Percentiles rank a stretch among this genome's conserved stretches.
phyloP scores from a whole-genome alignment of 2,797 vertebrate species.

The Prunella strophiata region DNA sequence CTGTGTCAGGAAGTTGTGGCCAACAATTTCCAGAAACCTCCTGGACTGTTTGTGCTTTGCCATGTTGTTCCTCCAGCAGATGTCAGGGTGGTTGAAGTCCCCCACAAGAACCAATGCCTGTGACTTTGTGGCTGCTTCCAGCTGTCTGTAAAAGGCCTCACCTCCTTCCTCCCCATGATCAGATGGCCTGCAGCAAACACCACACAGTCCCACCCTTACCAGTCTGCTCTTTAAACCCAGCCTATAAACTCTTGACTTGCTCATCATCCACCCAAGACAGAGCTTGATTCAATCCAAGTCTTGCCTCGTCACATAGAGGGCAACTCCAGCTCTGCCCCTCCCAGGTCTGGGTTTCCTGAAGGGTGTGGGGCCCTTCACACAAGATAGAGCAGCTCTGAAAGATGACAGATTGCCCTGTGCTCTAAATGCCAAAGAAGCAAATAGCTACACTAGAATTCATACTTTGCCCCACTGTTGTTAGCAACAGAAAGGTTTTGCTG shows the following conservation, averaged over 20 bases:
- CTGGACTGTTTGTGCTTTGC: background rate
- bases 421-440: background rate
- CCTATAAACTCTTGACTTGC: background rate
- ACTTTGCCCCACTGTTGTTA: slow-evolving; percentile 37
- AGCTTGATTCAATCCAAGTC: background rate
- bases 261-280: background rate
- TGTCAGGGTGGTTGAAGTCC: background rate
- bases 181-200: background rate
- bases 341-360: background rate
- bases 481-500: slow-evolving; percentile 35
- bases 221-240: background rate
- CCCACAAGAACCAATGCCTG: background rate
- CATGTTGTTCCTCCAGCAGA: background rate
- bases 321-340: background rate
- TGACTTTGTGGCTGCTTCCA: background rate
- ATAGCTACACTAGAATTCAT: background rate
- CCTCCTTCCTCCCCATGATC: background rate
- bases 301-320: accelerated
- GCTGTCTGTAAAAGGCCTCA: background rate
- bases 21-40: background rate
- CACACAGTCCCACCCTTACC: background rate
- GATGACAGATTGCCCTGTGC: background rate
- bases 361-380: background rate
- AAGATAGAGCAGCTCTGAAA: background rate
- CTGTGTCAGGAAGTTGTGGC: background rate